These are phyloP conservation scores for Raja brachyura DNA, from an alignment of 2,113 vertebrate species.

Conservation along the genomic window DNA sequence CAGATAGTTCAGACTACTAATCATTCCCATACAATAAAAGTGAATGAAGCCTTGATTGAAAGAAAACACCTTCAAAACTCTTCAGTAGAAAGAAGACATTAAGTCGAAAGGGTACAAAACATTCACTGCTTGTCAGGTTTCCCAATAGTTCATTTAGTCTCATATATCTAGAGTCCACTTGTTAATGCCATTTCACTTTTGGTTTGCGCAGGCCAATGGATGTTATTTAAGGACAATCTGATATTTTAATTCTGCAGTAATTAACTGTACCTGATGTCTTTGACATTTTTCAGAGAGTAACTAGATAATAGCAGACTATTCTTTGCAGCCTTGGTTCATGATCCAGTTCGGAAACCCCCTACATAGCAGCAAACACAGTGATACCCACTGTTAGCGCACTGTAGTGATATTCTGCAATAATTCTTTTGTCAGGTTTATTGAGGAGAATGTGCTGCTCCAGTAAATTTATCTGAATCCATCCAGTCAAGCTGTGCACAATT, in stretches of 20 bases:
- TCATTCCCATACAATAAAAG: not conserved
- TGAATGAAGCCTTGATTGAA: not conserved
- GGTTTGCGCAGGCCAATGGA: not conserved
- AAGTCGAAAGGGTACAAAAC: not conserved
- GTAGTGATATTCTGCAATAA: not conserved
- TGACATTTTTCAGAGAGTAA: not conserved
- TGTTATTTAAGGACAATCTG: constrained; percentile 10
- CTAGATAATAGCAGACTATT: not conserved
- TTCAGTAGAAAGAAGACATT: not conserved
- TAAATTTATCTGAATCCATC: not conserved
- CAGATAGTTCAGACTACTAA: not conserved
- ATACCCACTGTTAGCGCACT: not conserved
- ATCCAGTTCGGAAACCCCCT: not conserved
- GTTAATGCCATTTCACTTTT: not conserved
- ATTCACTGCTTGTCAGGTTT: not conserved
- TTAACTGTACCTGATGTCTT: not conserved
- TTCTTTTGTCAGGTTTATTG: not conserved
- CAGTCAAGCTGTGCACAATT: not conserved
- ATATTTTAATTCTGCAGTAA: not conserved
- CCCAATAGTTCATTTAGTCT: not conserved
- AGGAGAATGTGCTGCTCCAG: not conserved
- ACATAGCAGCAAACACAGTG: not conserved
- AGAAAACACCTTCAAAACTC: not conserved
- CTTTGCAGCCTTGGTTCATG: constrained; percentile 14
- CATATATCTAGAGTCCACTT: not conserved